phyloP scores from a whole-genome alignment of 2,113 vertebrate species.

The Cephalopholis sonnerati region DNA sequence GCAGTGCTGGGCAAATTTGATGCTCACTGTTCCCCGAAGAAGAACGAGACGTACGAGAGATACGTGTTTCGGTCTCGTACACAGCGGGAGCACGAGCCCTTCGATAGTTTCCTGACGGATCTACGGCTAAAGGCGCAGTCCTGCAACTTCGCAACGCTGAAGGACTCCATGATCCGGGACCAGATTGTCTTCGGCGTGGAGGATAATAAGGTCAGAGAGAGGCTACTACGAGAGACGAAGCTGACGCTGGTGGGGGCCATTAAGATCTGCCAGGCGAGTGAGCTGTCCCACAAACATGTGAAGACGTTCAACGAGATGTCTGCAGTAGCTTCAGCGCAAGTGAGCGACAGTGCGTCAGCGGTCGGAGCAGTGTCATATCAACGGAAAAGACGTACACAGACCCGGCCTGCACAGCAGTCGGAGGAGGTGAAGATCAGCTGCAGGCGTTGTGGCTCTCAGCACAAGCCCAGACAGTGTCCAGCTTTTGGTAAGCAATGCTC shows the following conservation, averaged over 20 bases:
- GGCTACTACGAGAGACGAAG: neutral
- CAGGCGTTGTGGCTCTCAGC: neutral
- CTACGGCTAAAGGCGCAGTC: too few species aligned
- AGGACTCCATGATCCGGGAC: neutral
- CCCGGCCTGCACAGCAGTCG: neutral
- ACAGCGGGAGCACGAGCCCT: too few species aligned
- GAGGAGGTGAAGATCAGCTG: neutral
- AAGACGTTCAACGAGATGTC: neutral
- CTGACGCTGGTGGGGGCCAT: neutral
- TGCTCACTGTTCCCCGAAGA: neutral
- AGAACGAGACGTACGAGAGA: too few species aligned
- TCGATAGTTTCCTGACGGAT: too few species aligned
- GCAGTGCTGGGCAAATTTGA: neutral
- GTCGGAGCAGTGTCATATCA: neutral
- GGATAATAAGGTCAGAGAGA: neutral
- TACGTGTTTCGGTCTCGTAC: too few species aligned
- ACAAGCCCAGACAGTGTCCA: too few species aligned
- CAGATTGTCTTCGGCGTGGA: neutral
- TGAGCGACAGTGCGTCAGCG: neutral
- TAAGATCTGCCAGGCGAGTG: neutral
- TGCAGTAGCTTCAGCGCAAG: too few species aligned
- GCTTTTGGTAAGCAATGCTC: too few species aligned
- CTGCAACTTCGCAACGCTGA: neutral
- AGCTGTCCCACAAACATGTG: neutral
- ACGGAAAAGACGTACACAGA: too few species aligned